These are phyloP conservation scores for Poecile atricapillus DNA, from an alignment of 2,113 vertebrate genomes.

Conservation along the genomic window DNA sequence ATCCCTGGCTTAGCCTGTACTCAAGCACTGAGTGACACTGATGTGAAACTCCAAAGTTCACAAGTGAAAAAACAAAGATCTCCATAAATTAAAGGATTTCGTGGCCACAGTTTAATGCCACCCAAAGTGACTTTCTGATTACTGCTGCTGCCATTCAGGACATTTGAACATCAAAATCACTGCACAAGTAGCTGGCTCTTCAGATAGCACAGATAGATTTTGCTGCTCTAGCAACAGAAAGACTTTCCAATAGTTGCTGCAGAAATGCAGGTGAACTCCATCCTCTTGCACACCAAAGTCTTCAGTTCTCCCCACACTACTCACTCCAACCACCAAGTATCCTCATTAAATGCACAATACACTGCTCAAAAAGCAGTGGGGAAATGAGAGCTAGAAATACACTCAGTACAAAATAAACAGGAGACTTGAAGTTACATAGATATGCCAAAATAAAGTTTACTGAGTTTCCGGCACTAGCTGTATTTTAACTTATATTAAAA, in stretches of 20 bases:
- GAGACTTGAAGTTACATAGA: neutral
- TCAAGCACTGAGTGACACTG: neutral
- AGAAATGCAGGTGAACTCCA: neutral
- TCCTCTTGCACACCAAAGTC: neutral
- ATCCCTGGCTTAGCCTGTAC: neutral
- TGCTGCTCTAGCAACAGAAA: neutral
- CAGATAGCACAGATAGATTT: rapidly evolving
- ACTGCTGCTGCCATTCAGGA: neutral
- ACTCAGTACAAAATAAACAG: neutral
- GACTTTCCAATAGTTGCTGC: neutral
- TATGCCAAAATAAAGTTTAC: neutral
- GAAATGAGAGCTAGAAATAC: neutral
- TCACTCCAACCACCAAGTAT: neutral
- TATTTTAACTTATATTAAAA: neutral
- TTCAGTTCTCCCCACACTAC: neutral
- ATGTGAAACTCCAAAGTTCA: neutral
- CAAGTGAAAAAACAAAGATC: neutral
- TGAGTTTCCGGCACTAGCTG: neutral
- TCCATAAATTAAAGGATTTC: neutral
- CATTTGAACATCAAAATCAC: neutral
- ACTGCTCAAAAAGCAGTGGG: neutral
- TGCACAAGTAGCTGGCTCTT: neutral
- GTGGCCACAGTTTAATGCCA: rapidly evolving
- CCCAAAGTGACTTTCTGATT: neutral
- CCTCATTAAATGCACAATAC: neutral